Base-by-base conservation (phyloP, 2,888 invertebrate species). In the Campaea margaritaria region DNA sequence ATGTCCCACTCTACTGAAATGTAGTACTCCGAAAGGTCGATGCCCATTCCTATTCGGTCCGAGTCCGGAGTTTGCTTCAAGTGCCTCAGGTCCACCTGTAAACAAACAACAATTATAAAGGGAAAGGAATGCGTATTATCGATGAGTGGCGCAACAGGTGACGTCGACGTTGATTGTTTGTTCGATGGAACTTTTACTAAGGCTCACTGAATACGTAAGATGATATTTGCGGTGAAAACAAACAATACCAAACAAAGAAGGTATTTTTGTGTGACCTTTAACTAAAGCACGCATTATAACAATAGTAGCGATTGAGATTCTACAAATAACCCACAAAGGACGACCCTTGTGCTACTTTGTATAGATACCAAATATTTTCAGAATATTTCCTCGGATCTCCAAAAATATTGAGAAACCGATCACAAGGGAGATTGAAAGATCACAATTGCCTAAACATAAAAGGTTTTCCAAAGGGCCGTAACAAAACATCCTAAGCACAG, bases 1-100 rank as follows among this genome's bases (percentile, higher is more conserved):
- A 97, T 98, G 91, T 99, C 99, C 99, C 99, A 99, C 93, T 99
- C 99, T 62, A 99, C 99, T 78, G 98, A 98, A 86, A 98, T 97
- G 93, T 98, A 98, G 88, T 97, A 98, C 87, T 98, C 98, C 78
- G 97, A 97, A 68, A 98, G 93, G 87, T 98, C 98, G 78, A 98
- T 98, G 65, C 98, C 98, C 83, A 97, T 95, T 76, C 96, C 96
- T 80, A 98, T 97, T 78, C 95, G 94, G 86, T 97, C 97, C 58
- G 97, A 97, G 85, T 97, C 97, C 68, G 96, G 96, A 64, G 95
- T 95, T 92, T 98, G 97, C 74, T 96, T 95, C 71, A 97, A 93
- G 89, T 98, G 98, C 80, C 97, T 95, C 74, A 98, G 93, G 85
- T 98, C 98, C 83, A 98, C 97, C 98, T 98, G 93, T 14, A 85